phyloP scores from a whole-genome alignment of 2,888 invertebrate genomes.

The Yponomeuta sedellus region DNA sequence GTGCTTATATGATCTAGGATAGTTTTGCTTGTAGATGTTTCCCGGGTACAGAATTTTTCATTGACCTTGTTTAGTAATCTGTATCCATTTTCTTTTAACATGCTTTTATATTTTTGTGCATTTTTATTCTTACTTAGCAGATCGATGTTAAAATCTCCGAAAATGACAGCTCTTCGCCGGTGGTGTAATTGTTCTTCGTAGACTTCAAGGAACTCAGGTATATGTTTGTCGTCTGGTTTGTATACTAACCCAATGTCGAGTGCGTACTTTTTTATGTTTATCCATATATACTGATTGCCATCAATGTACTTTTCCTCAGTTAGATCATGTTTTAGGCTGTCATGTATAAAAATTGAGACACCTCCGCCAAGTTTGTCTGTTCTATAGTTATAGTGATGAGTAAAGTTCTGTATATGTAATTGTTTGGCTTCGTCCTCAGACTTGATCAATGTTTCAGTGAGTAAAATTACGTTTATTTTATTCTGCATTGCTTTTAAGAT shows the following conservation, averaged over 20 bases:
- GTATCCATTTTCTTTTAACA: neutral
- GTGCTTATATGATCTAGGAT: slow-evolving; percentile 2
- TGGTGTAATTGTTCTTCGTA: neutral
- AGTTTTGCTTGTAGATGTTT: neutral
- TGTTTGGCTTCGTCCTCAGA: slow-evolving; percentile 1
- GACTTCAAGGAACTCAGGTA: neutral
- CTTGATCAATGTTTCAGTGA: slow-evolving; percentile 12
- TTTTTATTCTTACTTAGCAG: neutral
- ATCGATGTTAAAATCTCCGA: slow-evolving; percentile 2
- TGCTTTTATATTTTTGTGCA: neutral
- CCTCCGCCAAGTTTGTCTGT: neutral
- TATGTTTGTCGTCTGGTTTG: neutral
- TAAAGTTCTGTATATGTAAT: slow-evolving; percentile 1
- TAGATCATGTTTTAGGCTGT: slow-evolving; percentile 1
- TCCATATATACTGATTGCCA: slow-evolving; percentile 1
- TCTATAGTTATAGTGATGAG: slow-evolving; percentile 4
- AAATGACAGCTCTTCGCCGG: neutral
- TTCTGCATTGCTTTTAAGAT: slow-evolving; percentile 8
- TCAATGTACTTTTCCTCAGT: neutral
- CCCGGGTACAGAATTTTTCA: neutral
- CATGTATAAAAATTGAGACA: slow-evolving; percentile 1
- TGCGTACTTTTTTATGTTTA: neutral
- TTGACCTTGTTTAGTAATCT: neutral
- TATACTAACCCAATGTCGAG: neutral
- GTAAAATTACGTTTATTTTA: slow-evolving; percentile 12